phyloP scores from a whole-genome alignment of 2,888 invertebrate genomes.

The Tridacna crocea region DNA sequence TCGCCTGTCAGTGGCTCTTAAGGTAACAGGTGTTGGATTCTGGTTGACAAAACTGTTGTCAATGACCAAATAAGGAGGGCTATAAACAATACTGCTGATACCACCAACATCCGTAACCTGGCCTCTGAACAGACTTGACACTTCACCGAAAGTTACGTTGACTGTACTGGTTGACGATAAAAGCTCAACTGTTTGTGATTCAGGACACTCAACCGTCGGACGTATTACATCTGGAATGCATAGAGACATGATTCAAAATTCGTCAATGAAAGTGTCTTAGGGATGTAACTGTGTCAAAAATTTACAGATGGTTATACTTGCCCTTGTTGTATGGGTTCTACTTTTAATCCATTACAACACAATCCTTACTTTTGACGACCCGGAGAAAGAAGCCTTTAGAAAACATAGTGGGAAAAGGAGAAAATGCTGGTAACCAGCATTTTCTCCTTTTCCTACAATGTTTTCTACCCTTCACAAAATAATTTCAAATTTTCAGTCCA shows the following conservation, averaged over 20 bases:
- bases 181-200: neutral
- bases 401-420: neutral
- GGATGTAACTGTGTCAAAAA: too few species aligned
- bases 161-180: neutral
- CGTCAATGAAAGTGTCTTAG: too few species aligned
- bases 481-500: too few species aligned
- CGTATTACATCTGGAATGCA: constrained; percentile 31
- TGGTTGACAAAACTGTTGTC: neutral
- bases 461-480: too few species aligned
- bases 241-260: too few species aligned
- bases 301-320: too few species aligned
- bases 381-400: too few species aligned
- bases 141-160: constrained; percentile 9
- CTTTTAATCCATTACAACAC: too few species aligned
- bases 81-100: neutral
- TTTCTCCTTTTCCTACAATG: too few species aligned
- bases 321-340: too few species aligned
- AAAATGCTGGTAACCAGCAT: neutral
- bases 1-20: constrained; percentile 21
- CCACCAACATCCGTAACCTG: constrained; percentile 9
- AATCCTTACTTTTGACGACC: too few species aligned
- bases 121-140: neutral
- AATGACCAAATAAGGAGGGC: neutral
- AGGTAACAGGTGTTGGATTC: neutral
- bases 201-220: constrained; percentile 34